Conservation (phyloP, 2,113 vertebrate species). For the Campylorhamphus procurvoides region DNA sequence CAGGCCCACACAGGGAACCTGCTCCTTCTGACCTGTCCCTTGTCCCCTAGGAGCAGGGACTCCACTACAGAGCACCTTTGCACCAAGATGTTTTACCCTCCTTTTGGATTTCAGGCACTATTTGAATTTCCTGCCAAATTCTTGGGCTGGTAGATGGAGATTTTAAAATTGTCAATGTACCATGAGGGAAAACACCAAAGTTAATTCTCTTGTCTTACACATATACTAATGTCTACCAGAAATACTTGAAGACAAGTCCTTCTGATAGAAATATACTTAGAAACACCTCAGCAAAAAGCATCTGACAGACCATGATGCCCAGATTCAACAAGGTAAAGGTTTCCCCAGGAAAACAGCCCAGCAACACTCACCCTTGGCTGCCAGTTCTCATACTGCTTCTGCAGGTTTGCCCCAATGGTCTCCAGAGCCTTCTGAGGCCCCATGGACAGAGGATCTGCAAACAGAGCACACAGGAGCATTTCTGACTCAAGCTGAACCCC, state of each 20-base stretch:
- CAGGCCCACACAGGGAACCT: background rate
- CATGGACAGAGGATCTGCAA: conserved; percentile 95
- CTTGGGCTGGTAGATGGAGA: background rate
- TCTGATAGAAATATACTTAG: background rate
- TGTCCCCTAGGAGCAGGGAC: background rate
- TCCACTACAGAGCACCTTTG: background rate
- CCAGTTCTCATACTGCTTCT: conserved; percentile 99
- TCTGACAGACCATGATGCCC: background rate
- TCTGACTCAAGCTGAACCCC: background rate
- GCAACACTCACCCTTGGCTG: conserved; percentile 89
- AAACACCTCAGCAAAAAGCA: background rate
- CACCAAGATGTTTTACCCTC: background rate
- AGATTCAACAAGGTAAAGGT: background rate
- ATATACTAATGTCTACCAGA: accelerated
- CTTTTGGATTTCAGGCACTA: background rate
- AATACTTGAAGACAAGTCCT: background rate
- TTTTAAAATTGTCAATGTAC: background rate
- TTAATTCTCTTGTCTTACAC: background rate
- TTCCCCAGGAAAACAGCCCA: background rate
- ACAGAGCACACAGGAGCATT: background rate
- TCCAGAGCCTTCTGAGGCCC: conserved; percentile 99
- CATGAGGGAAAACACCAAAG: accelerated
- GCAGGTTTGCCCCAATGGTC: conserved; percentile 94
- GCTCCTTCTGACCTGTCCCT: background rate
- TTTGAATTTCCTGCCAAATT: background rate